Percentiles rank a stretch among this genome's conserved stretches.
Conservation (phyloP, 2,113 vertebrate species). For the Pelobates fuscus region DNA sequence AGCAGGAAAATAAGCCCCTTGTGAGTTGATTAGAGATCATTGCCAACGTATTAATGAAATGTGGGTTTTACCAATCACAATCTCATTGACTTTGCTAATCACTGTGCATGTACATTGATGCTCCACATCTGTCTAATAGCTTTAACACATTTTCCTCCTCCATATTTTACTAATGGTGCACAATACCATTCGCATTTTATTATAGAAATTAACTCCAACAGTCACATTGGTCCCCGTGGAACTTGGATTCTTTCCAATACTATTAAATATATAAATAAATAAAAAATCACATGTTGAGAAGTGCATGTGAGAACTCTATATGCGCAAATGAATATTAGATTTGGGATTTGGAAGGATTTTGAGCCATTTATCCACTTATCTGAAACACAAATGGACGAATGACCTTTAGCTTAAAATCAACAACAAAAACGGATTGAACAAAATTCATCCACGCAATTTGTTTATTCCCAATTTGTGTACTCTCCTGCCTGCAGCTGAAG, state of each 20-base stretch:
- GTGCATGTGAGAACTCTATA: background rate
- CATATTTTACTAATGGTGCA: background rate
- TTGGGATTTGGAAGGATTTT: no score
- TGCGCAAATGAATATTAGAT: background rate
- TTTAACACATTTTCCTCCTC: background rate
- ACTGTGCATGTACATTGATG: background rate
- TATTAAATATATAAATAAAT: background rate
- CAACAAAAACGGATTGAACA: no score
- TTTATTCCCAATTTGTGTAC: no score
- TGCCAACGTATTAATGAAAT: slow-evolving; percentile 38
- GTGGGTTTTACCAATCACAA: slow-evolving; percentile 25
- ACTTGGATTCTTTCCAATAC: background rate
- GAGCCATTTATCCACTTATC: no score
- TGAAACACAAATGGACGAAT: no score
- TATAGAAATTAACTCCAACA: background rate
- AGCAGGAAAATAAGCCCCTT: slow-evolving; percentile 23
- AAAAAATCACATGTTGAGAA: background rate
- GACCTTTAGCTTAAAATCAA: no score
- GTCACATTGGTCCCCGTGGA: background rate
- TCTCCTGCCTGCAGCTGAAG: no score
- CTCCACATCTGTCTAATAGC: slow-evolving; percentile 15
- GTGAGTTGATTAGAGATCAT: slow-evolving; percentile 16
- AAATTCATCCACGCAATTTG: no score
- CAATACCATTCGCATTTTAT: slow-evolving; percentile 1
- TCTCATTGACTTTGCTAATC: slow-evolving; percentile 12